Evolutionary conservation across 1,140 invertebrate species (phyloP), one percentile per base, ranked within the genome.

Genomic region (Chrysopa pallens): DNA sequence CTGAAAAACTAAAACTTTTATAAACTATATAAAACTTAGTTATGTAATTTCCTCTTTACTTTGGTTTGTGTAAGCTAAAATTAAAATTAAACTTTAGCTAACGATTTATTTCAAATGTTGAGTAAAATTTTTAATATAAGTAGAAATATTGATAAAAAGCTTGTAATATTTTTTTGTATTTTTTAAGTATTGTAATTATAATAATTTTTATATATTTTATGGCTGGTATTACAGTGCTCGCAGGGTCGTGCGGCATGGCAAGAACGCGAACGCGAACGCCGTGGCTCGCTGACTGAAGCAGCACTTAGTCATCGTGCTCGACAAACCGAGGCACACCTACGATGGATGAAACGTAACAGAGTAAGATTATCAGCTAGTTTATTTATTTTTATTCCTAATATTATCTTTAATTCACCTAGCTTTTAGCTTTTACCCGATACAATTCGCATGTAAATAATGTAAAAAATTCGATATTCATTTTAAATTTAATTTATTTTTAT

Each of bases 341-440:
- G 77, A 66, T 87, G 83, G 82, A 80, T 82, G 68, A 80, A 81
- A 63, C 73, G 77, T 62, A 85, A 86, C 66, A 70, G 80, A 70
- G 82, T 84, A 72, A 70, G 64, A 49, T 12, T 14, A 11, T 6
- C 17, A n/a, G 42, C 13, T 14, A 33, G 15, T 17, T 23, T 23
- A 5, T 23, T 3, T 23, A 23, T 3, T 45, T 9, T 36, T 40
- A 36, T 6, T 9, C 38, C 9, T 36, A 29, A n/a, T 9, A 8
- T 36, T 40, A 9, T 14, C 14, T 37, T 33, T 33, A 36, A 37
- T 38, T 42, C 38, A 17, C 36, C 15, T 17, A 33, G 14, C n/a
- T 29, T 23, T 23, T 23, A 2, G 5, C 17, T 23, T 23, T n/a
- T n/a, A n/a, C 17, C 17, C 2, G 5, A 23, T 23, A 23, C 17